These are phyloP conservation scores for Pygocentrus nattereri DNA, from an alignment of 2,797 vertebrate genomes.

Conservation along the genomic window DNA sequence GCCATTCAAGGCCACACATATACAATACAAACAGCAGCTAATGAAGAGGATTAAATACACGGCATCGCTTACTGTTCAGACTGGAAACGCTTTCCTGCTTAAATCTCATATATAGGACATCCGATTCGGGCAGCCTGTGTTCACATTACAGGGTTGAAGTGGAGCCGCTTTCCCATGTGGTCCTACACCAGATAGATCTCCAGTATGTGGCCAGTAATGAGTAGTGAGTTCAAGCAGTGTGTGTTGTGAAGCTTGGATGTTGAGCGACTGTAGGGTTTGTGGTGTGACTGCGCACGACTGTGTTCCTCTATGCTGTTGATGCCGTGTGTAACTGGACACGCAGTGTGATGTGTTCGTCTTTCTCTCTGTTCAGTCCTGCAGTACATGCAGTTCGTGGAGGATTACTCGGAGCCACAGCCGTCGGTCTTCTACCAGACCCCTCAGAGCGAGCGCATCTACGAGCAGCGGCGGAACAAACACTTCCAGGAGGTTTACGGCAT, in stretches of 20 bases:
- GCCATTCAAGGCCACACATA: too few species aligned
- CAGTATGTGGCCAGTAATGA: too few species aligned
- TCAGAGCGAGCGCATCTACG: conserved; percentile 96
- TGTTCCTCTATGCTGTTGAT: not conserved
- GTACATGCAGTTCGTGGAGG: conserved; percentile 98
- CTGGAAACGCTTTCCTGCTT: too few species aligned
- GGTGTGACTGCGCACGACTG: not conserved
- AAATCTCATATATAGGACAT: too few species aligned
- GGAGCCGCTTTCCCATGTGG: too few species aligned
- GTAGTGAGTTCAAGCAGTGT: not conserved
- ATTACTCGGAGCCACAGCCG: conserved; percentile 98
- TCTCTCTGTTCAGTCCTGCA: conserved; percentile 85
- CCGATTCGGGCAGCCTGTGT: too few species aligned
- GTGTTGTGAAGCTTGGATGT: not conserved
- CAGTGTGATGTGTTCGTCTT: conserved; percentile 44
- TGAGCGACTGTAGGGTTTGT: not conserved
- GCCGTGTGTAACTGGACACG: not conserved
- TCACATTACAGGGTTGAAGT: too few species aligned
- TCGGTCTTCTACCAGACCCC: conserved; percentile 98
- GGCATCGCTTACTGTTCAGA: too few species aligned
- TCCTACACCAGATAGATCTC: too few species aligned
- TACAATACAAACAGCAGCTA: too few species aligned
- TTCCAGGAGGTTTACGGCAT: conserved; percentile 96
- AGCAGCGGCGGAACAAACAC: conserved; percentile 90
- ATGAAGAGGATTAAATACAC: too few species aligned